Percentiles rank a stretch among this genome's conserved stretches.
Evolutionary conservation across 1,140 invertebrate species (phyloP).

Genomic region (Zaprionus taronus): DNA sequence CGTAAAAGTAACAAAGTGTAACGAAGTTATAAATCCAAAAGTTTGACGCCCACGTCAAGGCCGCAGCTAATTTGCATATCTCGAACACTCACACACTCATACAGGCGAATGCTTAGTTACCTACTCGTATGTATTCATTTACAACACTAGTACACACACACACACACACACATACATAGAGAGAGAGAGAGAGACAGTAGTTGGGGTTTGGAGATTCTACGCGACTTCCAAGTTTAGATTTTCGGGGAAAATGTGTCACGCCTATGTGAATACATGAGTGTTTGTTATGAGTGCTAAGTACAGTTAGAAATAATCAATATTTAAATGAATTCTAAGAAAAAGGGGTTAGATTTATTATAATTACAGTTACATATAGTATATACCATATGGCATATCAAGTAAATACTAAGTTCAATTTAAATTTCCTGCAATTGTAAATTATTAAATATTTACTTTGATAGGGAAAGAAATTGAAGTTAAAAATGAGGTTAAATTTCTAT

Average conservation of each 20-base stretch:
- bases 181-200: neutral
- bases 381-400: no score
- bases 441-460: no score
- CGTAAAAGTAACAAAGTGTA: conserved; percentile 73
- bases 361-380: no score
- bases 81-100: conserved; percentile 54
- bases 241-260: conserved; percentile 19
- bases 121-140: conserved; percentile 20
- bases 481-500: no score
- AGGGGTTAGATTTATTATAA: no score
- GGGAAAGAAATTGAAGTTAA: no score
- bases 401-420: no score
- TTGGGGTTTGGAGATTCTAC: conserved; percentile 4
- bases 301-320: conserved; percentile 1
- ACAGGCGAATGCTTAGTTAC: conserved; percentile 15
- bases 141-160: conserved; percentile 12
- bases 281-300: neutral
- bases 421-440: no score
- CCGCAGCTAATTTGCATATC: conserved; percentile 80
- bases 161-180: neutral
- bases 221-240: conserved; percentile 4
- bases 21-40: conserved; percentile 80
- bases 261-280: neutral
- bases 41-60: conserved; percentile 82
- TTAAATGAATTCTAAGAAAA: no score